Percentiles rank a stretch among this genome's conserved stretches.
Conservation (phyloP, 2,888 invertebrate species). For the Geophilus truncorum region DNA sequence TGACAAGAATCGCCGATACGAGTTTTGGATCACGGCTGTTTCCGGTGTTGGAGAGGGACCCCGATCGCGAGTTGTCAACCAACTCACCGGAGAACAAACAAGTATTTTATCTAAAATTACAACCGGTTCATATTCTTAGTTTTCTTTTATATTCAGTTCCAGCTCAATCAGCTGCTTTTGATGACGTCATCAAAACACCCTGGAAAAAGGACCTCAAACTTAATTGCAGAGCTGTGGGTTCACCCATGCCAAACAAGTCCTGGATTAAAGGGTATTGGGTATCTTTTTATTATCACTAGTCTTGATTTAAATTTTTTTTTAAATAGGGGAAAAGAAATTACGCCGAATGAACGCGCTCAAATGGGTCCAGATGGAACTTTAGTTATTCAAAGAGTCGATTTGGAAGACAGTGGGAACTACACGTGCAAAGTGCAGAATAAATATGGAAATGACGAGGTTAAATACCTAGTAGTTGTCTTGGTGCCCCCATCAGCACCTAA, state of each 20-base stretch:
- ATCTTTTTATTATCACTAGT: too few species aligned
- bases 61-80: conserved; percentile 33
- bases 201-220: conserved; percentile 34
- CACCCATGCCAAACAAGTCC: conserved; percentile 39
- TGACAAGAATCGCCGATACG: conserved; percentile 36
- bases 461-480: conserved; percentile 30
- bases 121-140: not conserved
- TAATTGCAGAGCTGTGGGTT: conserved; percentile 39
- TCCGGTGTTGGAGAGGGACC: conserved; percentile 37
- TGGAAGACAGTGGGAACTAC: conserved; percentile 27
- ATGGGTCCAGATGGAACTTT: conserved; percentile 25
- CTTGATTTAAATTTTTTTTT: too few species aligned
- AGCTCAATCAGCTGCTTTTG: conserved; percentile 37
- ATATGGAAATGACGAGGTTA: conserved; percentile 27
- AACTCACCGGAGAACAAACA: not conserved
- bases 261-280: conserved; percentile 39
- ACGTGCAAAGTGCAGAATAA: conserved; percentile 12
- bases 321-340: not conserved
- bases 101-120: not conserved
- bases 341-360: not conserved
- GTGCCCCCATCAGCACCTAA: conserved; percentile 28
- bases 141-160: conserved; percentile 30
- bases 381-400: not conserved
- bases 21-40: conserved; percentile 38
- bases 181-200: conserved; percentile 34